Evolutionary conservation across 2,888 invertebrate species (phyloP), one percentile per base, ranked within the genome.

Genomic region (Chymomyza fuscimana): DNA sequence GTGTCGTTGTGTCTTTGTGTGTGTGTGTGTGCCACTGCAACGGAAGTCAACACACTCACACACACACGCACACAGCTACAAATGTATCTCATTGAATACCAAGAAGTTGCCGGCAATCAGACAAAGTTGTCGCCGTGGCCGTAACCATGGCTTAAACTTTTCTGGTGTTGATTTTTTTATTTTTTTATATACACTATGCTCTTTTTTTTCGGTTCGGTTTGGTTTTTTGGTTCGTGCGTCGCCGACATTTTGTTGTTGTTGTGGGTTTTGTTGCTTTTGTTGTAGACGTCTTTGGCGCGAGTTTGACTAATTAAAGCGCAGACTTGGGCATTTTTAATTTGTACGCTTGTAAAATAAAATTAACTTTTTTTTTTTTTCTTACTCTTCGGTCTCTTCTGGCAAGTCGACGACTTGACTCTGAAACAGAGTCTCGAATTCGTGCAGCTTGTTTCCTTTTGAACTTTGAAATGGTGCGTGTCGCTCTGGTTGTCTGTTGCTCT

Each of bases 391-490:
- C 40, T 51, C 16, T 29, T 63, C n/a, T 50, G 5, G 52, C 40
- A 32, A 25, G 40, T 51, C 16, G 60, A 46, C 52, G 63, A 51
- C 67, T 32, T 67, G 75, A 59, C 50, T 29, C 60, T 68, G 51
- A 58, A 56, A 59, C 62, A 61, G 52, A 67, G 64, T 52, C 71
- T 67, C 56, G 51, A 73, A 71, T 79, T 82, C 88, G 88, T 89
- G 90, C 89, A 86, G 88, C 86, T 82, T 81, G 88, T 89, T 89
- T 88, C 89, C 82, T 87, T 89, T 88, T 87, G 88, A 83, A 81
- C 85, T 85, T 77, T 77, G 77, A 72, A 74, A 66, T 73, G 87
- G 78, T 86, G 86, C 82, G 85, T 86, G 83, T 82, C 74, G 70
- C 65, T 63, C 19, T 63, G 29, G 61, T 60, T 61, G 32, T 36